Percentiles rank a stretch among this genome's conserved stretches.
phyloP scores from a whole-genome alignment of 2,113 vertebrate species.

The Galbula dea region DNA sequence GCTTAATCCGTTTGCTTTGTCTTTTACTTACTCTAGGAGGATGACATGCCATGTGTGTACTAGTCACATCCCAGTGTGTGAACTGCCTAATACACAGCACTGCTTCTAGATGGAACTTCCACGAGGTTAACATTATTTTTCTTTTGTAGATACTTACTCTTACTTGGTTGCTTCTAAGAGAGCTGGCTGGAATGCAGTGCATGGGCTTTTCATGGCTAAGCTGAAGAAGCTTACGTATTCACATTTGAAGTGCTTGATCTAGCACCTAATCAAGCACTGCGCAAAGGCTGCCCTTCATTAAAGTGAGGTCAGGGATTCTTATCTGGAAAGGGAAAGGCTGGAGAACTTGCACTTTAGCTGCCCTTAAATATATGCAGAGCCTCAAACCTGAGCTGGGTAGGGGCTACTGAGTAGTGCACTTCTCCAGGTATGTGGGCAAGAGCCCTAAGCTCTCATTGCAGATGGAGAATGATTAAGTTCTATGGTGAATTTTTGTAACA shows the following conservation, averaged over 20 bases:
- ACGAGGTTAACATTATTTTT: neutral
- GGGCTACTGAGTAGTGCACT: fast-evolving
- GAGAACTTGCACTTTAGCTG: neutral
- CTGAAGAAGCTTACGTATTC: neutral
- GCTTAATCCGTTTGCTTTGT: neutral
- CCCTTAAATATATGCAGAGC: fast-evolving
- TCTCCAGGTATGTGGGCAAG: fast-evolving
- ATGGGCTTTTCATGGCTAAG: neutral
- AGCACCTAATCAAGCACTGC: neutral
- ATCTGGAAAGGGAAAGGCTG: neutral
- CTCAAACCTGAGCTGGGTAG: neutral
- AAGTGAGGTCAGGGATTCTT: neutral
- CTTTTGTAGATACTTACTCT: neutral
- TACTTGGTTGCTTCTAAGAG: neutral
- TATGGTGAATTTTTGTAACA: fast-evolving
- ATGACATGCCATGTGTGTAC: fast-evolving
- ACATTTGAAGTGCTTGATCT: neutral
- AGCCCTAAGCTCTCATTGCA: fast-evolving
- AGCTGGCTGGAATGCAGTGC: neutral
- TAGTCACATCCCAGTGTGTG: neutral
- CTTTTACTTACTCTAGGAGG: neutral
- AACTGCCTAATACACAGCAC: fast-evolving
- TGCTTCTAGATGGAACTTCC: neutral
- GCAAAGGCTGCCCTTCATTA: neutral
- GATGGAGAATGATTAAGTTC: neutral